Conservation (phyloP, 2,113 vertebrate genomes). For the Galemys pyrenaicus region DNA sequence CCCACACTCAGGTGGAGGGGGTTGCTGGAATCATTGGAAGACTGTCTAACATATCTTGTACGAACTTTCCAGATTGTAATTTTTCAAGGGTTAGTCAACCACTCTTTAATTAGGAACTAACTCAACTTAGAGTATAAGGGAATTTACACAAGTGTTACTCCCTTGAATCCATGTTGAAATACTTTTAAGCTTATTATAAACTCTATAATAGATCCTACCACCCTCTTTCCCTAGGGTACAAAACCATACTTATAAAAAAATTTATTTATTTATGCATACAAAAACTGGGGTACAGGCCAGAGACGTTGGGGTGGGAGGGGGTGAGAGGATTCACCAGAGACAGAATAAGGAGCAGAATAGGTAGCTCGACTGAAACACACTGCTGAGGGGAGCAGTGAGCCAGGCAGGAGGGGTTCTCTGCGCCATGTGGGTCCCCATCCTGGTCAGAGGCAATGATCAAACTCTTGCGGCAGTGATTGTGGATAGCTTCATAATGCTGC, state of each 20-base stretch:
- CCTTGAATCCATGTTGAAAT: conserved; percentile 7
- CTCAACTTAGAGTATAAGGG: neutral
- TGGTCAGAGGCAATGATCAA: too few species aligned
- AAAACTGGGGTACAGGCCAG: too few species aligned
- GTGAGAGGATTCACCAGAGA: too few species aligned
- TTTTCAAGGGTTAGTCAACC: neutral
- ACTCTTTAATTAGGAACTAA: neutral
- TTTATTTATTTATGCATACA: neutral
- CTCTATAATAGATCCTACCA: neutral
- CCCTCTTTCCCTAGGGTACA: neutral
- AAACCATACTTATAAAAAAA: neutral
- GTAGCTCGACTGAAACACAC: too few species aligned
- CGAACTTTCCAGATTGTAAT: neutral
- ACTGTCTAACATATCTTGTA: neutral
- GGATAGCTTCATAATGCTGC: too few species aligned
- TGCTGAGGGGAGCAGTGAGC: too few species aligned
- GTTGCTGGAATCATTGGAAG: neutral
- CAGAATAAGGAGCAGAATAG: too few species aligned
- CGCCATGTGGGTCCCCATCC: too few species aligned
- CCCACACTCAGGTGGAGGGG: neutral
- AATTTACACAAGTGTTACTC: neutral
- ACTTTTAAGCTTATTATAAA: neutral
- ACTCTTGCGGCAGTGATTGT: too few species aligned
- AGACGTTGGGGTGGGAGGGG: too few species aligned
- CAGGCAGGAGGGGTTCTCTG: too few species aligned